Percentiles rank a stretch among this genome's conserved stretches.
Evolutionary conservation across 2,888 invertebrate species (phyloP).

Genomic region (Aphidius colemani): DNA sequence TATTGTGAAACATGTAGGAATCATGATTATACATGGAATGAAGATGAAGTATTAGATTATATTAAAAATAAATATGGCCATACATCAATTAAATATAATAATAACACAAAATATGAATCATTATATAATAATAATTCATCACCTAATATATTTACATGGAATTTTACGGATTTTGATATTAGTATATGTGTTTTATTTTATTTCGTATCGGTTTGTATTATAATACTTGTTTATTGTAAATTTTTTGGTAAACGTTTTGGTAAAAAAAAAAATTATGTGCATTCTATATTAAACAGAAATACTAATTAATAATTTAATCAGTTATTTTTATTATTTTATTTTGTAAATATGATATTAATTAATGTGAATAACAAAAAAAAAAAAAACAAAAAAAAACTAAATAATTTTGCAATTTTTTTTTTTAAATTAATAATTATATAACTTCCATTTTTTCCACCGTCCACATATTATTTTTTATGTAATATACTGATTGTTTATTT

Average conservation of each 20-base stretch:
- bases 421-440: not conserved
- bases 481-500: not conserved
- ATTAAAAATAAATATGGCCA: slow-evolving; percentile 64
- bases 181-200: slow-evolving; percentile 78
- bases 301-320: not conserved
- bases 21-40: slow-evolving; percentile 67
- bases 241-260: slow-evolving; percentile 74
- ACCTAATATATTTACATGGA: slow-evolving; percentile 55
- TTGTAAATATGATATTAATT: not conserved
- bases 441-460: not conserved
- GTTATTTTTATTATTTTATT: no score
- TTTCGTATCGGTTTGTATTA: slow-evolving; percentile 73
- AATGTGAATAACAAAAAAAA: not conserved
- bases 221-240: slow-evolving; percentile 76
- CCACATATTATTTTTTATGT: not conserved
- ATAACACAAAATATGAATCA: slow-evolving; percentile 27
- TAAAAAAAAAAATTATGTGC: slow-evolving; percentile 75
- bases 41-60: slow-evolving; percentile 68
- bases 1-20: slow-evolving; percentile 74
- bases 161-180: slow-evolving; percentile 72
- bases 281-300: slow-evolving; percentile 73
- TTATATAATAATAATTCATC: slow-evolving; percentile 34
- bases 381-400: no score
- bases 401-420: not conserved
- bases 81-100: slow-evolving; percentile 39